These are phyloP conservation scores for Sebastes itinus DNA, from an alignment of 2,797 vertebrate species.

Conservation along the genomic window DNA sequence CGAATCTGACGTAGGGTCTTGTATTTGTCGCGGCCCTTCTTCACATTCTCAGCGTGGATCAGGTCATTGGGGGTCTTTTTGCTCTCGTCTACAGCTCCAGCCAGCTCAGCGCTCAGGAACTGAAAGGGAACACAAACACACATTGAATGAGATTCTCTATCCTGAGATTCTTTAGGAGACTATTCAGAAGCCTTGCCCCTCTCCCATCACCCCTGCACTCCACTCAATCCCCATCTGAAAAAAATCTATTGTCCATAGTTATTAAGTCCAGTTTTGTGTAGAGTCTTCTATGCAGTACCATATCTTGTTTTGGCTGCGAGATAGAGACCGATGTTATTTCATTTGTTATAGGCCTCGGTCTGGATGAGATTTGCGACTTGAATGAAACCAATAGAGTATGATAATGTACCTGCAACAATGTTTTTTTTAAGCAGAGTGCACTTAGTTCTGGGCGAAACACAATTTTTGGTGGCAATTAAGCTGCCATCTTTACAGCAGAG, in stretches of 20 bases:
- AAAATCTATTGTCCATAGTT: conserved; percentile 55
- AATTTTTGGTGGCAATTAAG: conserved; percentile 44
- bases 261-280: conserved; percentile 61
- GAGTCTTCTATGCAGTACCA: conserved; percentile 29
- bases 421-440: conserved; percentile 63
- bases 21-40: conserved; percentile 96
- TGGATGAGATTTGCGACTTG: conserved; percentile 29
- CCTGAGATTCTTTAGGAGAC: conserved; percentile 38
- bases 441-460: conserved; percentile 41
- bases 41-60: conserved; percentile 96
- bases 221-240: conserved; percentile 29
- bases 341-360: conserved; percentile 8
- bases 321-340: conserved; percentile 32
- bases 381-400: conserved; percentile 43
- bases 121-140: conserved; percentile 66
- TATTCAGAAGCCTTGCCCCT: conserved; percentile 45
- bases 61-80: conserved; percentile 96
- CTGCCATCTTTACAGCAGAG: conserved; percentile 26
- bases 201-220: neutral
- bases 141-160: conserved; percentile 44
- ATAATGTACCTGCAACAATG: conserved; percentile 37
- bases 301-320: conserved; percentile 49
- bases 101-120: conserved; percentile 93
- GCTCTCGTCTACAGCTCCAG: conserved; percentile 91
- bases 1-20: conserved; percentile 98